These are phyloP conservation scores for Oenanthe melanoleuca DNA, from an alignment of 2,113 vertebrate species.

Conservation along the genomic window DNA sequence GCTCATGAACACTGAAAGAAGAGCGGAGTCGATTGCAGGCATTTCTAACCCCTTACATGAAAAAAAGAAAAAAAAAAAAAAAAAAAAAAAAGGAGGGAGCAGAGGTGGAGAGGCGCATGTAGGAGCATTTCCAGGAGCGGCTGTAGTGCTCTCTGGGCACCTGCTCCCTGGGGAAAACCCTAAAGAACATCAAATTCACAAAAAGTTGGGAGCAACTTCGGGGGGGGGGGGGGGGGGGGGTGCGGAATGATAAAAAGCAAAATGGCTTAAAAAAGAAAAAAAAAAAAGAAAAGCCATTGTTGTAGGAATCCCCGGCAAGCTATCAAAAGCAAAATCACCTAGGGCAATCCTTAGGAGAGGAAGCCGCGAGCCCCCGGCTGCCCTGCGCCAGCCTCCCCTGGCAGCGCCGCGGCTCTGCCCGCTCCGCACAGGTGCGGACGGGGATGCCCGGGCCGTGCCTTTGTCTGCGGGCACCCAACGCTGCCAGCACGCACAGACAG, in stretches of 20 bases:
- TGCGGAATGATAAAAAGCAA: background rate
- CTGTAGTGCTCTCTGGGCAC: background rate
- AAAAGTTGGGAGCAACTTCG: slow-evolving; percentile 38
- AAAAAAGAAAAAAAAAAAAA: no score
- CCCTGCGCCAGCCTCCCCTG: no score
- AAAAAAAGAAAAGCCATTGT: no score
- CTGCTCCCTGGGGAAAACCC: background rate
- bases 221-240: no score
- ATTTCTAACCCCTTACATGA: background rate
- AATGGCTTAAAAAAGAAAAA: no score
- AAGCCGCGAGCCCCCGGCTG: no score
- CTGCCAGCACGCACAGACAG: no score
- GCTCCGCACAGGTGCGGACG: no score
- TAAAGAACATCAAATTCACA: background rate
- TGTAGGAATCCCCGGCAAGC: no score
- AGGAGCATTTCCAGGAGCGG: background rate
- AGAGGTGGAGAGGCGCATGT: accelerated
- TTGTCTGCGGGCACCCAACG: background rate
- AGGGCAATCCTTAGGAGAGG: no score
- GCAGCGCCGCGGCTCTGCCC: no score
- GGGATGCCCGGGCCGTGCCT: background rate
- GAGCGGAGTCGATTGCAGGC: background rate
- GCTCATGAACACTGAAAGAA: background rate
- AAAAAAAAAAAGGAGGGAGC: background rate
- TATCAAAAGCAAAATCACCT: no score